Conservation (phyloP, 2,797 vertebrate species). For the Tinamus major region DNA sequence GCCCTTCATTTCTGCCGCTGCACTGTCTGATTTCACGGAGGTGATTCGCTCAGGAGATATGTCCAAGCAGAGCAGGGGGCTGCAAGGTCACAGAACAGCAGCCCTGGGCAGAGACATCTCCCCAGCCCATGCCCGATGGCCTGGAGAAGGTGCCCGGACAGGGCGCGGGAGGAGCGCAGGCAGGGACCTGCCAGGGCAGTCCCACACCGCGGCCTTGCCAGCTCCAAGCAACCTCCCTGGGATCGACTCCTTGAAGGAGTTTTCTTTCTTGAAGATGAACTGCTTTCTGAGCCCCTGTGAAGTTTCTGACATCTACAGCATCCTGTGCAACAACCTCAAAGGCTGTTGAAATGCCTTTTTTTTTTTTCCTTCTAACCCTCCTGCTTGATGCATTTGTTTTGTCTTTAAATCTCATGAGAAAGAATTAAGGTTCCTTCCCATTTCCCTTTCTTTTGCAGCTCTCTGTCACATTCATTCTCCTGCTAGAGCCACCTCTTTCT, state of each 20-base stretch:
- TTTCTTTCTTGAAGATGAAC: neutral
- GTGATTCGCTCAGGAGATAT: neutral
- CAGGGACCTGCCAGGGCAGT: neutral
- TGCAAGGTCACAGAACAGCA: neutral
- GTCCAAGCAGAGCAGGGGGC: neutral
- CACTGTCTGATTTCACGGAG: accelerated
- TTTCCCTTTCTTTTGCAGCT: neutral
- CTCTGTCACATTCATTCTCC: accelerated
- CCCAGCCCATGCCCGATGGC: neutral
- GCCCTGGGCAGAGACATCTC: neutral
- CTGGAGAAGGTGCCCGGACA: neutral
- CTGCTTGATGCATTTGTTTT: neutral
- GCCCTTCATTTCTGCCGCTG: neutral
- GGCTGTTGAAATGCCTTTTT: neutral
- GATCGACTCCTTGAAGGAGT: neutral
- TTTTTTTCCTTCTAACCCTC: neutral
- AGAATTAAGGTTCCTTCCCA: neutral
- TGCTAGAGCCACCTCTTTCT: neutral
- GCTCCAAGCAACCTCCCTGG: neutral
- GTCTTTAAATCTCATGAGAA: neutral
- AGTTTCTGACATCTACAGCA: neutral
- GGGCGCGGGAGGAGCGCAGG: no score
- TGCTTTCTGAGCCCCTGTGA: neutral
- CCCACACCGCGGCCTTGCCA: neutral
- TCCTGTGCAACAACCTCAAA: neutral